Evolutionary conservation across 2,888 invertebrate genomes (phyloP).

Genomic region (Melikaiella ostensackeni): DNA sequence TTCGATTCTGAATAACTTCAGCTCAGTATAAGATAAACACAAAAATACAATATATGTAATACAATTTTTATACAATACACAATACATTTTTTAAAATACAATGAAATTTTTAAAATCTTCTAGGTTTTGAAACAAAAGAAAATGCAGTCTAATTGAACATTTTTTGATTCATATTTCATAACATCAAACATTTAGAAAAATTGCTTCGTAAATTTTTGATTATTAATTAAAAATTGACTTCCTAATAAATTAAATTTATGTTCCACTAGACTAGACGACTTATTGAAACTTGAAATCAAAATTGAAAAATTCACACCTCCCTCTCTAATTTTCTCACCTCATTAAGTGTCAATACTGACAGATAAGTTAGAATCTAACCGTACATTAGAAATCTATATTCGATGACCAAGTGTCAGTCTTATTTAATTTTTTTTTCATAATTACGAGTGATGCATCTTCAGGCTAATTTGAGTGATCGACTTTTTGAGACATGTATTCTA

Average conservation of each 20-base stretch:
- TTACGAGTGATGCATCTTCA: background rate
- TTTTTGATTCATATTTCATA: background rate
- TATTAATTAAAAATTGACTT: background rate
- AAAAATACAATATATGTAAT: too few relatives aligned
- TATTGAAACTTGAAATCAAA: background rate
- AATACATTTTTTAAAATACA: too few relatives aligned
- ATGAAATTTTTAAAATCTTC: background rate
- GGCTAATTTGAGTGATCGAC: background rate
- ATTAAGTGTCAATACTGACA: background rate
- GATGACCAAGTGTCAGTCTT: background rate
- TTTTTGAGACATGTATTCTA: background rate
- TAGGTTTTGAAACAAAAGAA: background rate
- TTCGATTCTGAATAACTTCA: too few relatives aligned
- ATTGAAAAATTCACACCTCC: background rate
- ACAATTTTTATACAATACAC: too few relatives aligned
- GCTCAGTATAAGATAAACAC: too few relatives aligned
- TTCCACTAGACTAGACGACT: background rate
- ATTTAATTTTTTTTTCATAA: background rate
- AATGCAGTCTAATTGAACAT: background rate
- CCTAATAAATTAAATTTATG: background rate
- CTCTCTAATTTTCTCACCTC: background rate
- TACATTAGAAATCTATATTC: background rate
- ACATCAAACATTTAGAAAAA: background rate
- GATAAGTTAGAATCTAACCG: background rate
- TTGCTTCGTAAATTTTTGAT: background rate